Evolutionary conservation across 92 coral and sea anemone species (phyloP), one percentile per base, ranked within the genome.

Genomic region (Muricea muricata): DNA sequence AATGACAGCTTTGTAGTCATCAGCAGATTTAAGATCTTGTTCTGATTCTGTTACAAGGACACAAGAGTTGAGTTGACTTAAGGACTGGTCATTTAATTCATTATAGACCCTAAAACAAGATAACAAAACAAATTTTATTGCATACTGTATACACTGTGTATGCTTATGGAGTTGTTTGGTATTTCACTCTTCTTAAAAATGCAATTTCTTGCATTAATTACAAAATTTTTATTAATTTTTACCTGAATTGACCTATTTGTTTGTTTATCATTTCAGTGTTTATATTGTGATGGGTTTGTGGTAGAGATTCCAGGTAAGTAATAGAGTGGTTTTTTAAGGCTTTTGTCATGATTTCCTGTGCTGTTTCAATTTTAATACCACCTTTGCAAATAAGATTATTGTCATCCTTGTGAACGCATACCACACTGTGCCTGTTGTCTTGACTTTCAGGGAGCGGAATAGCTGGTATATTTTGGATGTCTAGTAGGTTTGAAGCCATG

Each of bases 41-140:
- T 91, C 89, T 29, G 85, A 91, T 57, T 87, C 90, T 70, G 83
- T 66, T 9, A 87, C 87, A 15, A 87, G 84, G 54, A 42, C 18
- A 82, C 90, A 87, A 11, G 86, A 80, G 9, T 87, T 65, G 48
- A 82, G 65, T 46, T 45, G 82, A 48, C 60, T 31, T 31, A 87
- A 76, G 20, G 83, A 83, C 33, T 73, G 70, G 35, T 82, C 60
- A 34, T 85, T 85, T 35, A 84, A 56, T 18, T 66, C 84, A 84
- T 37, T 21, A 60, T 84, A 84, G 52, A 84, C 83, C 14, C 89
- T 85, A 61, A 67, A 82, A 40, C 33, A 58, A 73, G 45, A 21
- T 40, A 34, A 0, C 8, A 29, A 65, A 15, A 65, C 14, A 4
- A 65, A 2, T 52, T 52, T 7, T 7, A 52, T 52, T 52, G 18